phyloP scores from a whole-genome alignment of 1,140 invertebrate species.

The Drosophila kohkoa region DNA sequence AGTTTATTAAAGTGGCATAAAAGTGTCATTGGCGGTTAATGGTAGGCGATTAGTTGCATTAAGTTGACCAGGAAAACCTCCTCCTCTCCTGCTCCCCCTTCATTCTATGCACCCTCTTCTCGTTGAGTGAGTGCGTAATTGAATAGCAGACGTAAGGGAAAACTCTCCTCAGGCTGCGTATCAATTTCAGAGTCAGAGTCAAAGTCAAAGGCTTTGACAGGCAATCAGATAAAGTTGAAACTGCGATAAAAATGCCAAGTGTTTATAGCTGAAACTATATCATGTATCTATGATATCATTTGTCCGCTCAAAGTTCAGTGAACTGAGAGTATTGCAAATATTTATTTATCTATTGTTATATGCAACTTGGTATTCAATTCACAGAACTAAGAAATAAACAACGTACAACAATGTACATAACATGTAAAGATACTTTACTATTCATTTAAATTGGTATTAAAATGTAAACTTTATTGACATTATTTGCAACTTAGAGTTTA shows the following conservation, averaged over 20 bases:
- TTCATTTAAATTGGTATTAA: too few species aligned
- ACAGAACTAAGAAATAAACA: too few species aligned
- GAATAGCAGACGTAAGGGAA: slow-evolving; percentile 16
- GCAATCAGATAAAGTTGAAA: slow-evolving; percentile 26
- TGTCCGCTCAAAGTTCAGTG: too few species aligned
- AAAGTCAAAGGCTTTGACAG: slow-evolving; percentile 14
- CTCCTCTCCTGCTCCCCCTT: neutral
- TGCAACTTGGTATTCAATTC: too few species aligned
- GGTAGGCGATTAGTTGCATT: slow-evolving; percentile 72
- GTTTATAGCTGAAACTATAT: neutral
- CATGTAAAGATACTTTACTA: too few species aligned
- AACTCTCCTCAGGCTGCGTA: neutral
- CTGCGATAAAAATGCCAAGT: slow-evolving; percentile 6
- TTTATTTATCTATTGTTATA: too few species aligned
- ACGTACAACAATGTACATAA: too few species aligned
- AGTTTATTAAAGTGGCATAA: slow-evolving; percentile 84
- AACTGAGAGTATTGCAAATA: too few species aligned
- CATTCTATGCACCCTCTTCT: neutral
- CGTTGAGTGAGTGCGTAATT: slow-evolving; percentile 47
- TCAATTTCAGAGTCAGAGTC: slow-evolving; percentile 18
- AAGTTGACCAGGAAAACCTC: slow-evolving; percentile 39
- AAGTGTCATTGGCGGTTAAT: slow-evolving; percentile 82
- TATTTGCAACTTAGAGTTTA: too few species aligned
- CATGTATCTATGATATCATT: too few species aligned
- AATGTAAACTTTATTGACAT: too few species aligned